Percentiles rank a stretch among this genome's conserved stretches.
These are phyloP conservation scores for Augochlora pura DNA, from an alignment of 1,140 invertebrate genomes.

Conservation along the genomic window DNA sequence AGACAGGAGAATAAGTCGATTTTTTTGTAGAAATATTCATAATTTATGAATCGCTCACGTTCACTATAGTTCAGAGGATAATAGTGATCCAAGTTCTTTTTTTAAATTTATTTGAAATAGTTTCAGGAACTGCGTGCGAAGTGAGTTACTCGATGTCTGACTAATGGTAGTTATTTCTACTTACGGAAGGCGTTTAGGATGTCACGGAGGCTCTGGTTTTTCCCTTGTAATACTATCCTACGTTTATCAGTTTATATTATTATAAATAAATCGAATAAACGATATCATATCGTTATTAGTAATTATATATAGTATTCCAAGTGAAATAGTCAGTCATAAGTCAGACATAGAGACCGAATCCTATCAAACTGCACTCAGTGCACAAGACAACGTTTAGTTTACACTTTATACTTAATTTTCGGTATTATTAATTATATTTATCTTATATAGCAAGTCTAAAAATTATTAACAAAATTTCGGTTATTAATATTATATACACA, in stretches of 20 bases:
- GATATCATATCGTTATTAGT: not conserved
- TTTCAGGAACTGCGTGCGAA: not conserved
- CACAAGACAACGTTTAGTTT: too few species aligned
- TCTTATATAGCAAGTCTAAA: too few species aligned
- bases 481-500: too few species aligned
- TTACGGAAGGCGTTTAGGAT: not conserved
- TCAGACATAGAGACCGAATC: not conserved
- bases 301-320: not conserved
- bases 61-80: too few species aligned
- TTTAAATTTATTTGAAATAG: too few species aligned
- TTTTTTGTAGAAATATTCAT: too few species aligned
- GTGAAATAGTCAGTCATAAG: not conserved
- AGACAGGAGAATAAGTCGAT: too few species aligned
- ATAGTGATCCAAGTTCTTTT: too few species aligned
- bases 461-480: too few species aligned
- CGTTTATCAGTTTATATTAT: not conserved
- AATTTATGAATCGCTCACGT: too few species aligned
- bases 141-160: not conserved
- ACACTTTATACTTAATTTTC: too few species aligned
- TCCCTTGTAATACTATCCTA: not conserved
- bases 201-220: not conserved
- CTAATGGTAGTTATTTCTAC: not conserved
- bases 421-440: too few species aligned
- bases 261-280: not conserved
- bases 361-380: not conserved